These are phyloP conservation scores for Bolinopsis microptera DNA, from an alignment of 37 sponge, comb jelly and placozoan genomes.

Conservation along the genomic window DNA sequence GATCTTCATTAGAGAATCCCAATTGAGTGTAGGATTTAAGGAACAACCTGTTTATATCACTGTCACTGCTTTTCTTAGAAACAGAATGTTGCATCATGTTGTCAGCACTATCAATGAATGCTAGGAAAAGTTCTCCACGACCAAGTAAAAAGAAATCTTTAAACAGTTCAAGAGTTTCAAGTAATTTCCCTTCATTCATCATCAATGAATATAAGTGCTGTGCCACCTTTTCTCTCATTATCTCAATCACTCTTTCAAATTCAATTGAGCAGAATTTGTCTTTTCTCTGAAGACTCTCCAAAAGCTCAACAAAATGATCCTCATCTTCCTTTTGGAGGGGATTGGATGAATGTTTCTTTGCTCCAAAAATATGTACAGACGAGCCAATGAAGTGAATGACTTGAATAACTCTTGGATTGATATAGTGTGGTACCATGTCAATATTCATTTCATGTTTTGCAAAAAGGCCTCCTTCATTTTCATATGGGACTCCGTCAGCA, in stretches of 20 bases:
- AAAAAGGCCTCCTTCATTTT: conserved; percentile 7
- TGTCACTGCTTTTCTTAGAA: conserved; percentile 36
- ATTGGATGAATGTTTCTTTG: neutral
- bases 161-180: conserved; percentile 67
- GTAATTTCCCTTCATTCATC: conserved; percentile 64
- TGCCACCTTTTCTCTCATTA: conserved; percentile 62
- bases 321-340: conserved; percentile 38
- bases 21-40: conserved; percentile 15
- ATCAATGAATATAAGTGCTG: conserved; percentile 1
- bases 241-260: conserved; percentile 53
- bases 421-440: conserved; percentile 36
- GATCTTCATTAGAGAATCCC: conserved; percentile 20
- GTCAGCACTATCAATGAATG: conserved; percentile 79
- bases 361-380: conserved; percentile 44
- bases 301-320: neutral
- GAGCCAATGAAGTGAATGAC: conserved; percentile 25
- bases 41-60: conserved; percentile 42
- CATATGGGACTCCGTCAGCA: neutral
- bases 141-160: conserved; percentile 94
- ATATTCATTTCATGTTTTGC: conserved; percentile 11
- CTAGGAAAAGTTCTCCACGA: conserved; percentile 88
- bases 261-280: conserved; percentile 55
- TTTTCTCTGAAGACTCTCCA: neutral
- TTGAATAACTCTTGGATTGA: neutral
- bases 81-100: conserved; percentile 68